These are phyloP conservation scores for Campoletis sonorensis DNA, from an alignment of 1,140 invertebrate species.

Conservation along the genomic window DNA sequence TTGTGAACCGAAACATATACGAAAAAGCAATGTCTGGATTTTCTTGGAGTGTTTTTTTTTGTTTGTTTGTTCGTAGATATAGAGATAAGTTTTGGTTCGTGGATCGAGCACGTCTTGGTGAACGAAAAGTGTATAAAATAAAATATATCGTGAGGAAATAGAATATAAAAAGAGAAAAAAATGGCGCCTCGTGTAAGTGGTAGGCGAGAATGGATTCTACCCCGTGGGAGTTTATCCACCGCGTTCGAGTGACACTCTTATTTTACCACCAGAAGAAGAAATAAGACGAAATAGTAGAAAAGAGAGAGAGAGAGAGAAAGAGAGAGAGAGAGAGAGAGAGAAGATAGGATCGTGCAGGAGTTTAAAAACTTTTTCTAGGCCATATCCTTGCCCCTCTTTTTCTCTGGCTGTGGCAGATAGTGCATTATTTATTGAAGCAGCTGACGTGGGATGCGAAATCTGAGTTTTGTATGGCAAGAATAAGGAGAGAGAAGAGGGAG, in stretches of 20 bases:
- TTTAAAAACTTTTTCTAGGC: not conserved
- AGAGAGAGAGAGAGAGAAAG: not conserved
- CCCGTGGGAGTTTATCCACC: slow-evolving; percentile 8
- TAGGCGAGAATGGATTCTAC: slow-evolving; percentile 15
- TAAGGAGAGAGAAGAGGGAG: not conserved
- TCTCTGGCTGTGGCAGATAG: not conserved
- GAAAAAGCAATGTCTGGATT: not conserved
- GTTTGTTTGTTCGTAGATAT: too few species aligned
- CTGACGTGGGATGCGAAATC: slow-evolving; percentile 37
- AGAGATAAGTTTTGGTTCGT: not conserved
- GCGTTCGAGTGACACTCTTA: slow-evolving; percentile 19
- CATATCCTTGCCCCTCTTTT: not conserved
- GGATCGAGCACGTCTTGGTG: not conserved
- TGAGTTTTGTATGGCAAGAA: not conserved
- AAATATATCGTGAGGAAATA: not conserved
- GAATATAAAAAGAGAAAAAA: slow-evolving; percentile 16
- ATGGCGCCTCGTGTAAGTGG: slow-evolving; percentile 19
- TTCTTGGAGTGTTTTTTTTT: not conserved
- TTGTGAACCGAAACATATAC: not conserved
- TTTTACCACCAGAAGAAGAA: slow-evolving; percentile 25
- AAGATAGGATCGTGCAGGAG: not conserved
- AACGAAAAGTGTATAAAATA: not conserved
- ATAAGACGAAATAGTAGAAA: not conserved
- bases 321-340: not conserved
- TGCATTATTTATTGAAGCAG: slow-evolving; percentile 44